Percentiles rank a stretch among this genome's conserved stretches.
Conservation (phyloP, 2,797 vertebrate genomes). For the Xenopus petersii region DNA sequence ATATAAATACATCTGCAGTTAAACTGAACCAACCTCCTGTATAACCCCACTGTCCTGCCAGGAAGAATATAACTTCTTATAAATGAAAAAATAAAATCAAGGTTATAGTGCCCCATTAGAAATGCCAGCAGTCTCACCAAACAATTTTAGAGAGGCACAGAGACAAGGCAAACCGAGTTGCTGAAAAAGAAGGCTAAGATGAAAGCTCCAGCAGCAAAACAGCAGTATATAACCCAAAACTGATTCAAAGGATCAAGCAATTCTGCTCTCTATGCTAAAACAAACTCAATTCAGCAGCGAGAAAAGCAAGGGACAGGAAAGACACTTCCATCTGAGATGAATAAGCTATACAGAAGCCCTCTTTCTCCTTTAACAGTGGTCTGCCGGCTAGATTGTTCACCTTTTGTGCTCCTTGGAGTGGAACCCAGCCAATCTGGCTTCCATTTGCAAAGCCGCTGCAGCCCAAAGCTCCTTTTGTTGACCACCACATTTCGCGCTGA, state of each 20-base stretch:
- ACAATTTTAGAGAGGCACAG: no score
- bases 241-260: background rate
- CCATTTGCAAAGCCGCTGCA: constrained; percentile 40
- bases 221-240: background rate
- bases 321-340: background rate
- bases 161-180: no score
- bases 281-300: background rate
- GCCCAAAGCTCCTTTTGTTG: constrained; percentile 45
- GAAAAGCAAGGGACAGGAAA: background rate
- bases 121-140: no score
- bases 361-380: background rate
- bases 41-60: no score
- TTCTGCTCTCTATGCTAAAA: background rate
- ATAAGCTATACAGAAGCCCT: background rate
- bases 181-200: no score
- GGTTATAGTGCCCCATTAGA: no score
- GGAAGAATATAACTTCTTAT: no score
- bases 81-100: no score
- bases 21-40: no score
- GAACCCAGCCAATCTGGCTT: constrained; percentile 5
- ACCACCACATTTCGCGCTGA: constrained; percentile 47
- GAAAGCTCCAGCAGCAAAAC: background rate
- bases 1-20: no score
- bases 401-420: background rate
- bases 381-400: background rate